Evolutionary conservation across 2,113 vertebrate genomes (phyloP).

Genomic region (Scophthalmus maximus): DNA sequence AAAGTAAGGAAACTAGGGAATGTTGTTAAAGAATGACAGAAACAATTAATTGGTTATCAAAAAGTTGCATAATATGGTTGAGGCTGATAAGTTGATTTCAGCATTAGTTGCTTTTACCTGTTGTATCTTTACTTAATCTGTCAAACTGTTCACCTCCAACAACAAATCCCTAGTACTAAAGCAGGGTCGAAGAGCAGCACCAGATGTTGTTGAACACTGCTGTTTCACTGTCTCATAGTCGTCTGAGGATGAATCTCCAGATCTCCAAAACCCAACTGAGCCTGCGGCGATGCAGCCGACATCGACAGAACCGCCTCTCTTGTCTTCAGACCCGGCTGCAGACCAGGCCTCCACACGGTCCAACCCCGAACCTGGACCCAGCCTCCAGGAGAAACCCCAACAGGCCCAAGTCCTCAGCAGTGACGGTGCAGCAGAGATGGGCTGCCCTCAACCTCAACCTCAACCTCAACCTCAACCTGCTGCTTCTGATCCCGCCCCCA

Average conservation of each 20-base stretch:
- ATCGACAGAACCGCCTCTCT: not conserved
- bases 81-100: no score
- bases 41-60: not conserved
- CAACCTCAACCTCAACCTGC: not conserved
- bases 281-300: not conserved
- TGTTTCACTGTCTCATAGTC: conserved; percentile 36
- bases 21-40: not conserved
- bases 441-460: not conserved
- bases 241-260: conserved; percentile 26
- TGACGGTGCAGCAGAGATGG: not conserved
- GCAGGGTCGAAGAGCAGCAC: not conserved
- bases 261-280: conserved; percentile 13
- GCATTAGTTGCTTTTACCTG: not conserved
- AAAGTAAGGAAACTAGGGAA: not conserved
- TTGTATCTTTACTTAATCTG: not conserved
- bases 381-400: not conserved
- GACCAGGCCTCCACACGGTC: not conserved
- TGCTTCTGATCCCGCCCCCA: not conserved
- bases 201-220: not conserved
- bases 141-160: not conserved
- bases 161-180: not conserved
- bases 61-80: not conserved
- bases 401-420: not conserved
- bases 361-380: not conserved
- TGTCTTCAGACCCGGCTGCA: conserved; percentile 12